Evolutionary conservation across 2,113 vertebrate genomes (phyloP).

Genomic region (Pica pica): DNA sequence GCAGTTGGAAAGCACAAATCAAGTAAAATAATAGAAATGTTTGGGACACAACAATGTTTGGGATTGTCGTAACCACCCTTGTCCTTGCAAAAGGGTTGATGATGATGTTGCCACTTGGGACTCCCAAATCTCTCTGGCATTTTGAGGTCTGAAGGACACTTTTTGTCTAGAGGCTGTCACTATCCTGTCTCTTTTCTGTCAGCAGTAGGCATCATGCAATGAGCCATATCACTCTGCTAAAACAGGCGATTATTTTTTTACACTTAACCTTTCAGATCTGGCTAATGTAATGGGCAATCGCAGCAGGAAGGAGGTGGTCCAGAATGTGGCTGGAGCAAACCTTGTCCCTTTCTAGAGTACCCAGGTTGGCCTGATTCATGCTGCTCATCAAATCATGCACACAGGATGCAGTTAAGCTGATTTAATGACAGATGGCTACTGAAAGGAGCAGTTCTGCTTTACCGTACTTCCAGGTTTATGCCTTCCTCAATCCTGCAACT

Average conservation of each 20-base stretch:
- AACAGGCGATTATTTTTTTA: neutral
- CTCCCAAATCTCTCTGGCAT: neutral
- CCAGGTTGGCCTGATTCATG: accelerated
- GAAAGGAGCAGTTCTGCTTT: neutral
- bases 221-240: neutral
- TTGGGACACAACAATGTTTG: neutral
- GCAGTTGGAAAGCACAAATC: neutral
- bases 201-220: neutral
- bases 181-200: neutral
- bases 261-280: neutral
- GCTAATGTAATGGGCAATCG: neutral
- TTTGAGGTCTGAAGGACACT: neutral
- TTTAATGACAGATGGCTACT: neutral
- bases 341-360: neutral
- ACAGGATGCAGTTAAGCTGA: neutral
- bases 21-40: neutral
- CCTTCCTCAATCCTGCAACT: neutral
- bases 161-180: neutral
- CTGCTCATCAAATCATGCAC: neutral
- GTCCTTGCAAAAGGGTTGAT: neutral
- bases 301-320: neutral
- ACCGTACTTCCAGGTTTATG: neutral
- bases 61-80: neutral
- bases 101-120: accelerated
- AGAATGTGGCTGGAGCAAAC: neutral